Conservation (phyloP, 2,888 invertebrate genomes). For the Masnerella sp. region DNA sequence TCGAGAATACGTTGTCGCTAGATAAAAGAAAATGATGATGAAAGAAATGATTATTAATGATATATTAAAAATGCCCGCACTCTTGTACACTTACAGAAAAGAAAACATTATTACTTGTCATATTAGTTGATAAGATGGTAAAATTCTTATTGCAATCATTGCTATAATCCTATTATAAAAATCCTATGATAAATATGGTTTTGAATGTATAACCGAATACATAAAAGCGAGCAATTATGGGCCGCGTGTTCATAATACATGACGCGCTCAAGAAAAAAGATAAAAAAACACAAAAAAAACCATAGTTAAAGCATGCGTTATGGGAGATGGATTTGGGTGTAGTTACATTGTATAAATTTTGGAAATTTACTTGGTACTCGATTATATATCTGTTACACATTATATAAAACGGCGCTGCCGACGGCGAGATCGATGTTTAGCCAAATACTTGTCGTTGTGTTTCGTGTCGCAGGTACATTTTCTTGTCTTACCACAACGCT, state of each 20-base stretch:
- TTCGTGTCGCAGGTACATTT: not conserved
- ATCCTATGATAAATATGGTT: conserved; percentile 71
- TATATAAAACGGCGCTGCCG: conserved; percentile 29
- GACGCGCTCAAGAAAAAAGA: conserved; percentile 40
- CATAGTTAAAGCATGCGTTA: conserved; percentile 55
- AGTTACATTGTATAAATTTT: conserved; percentile 61
- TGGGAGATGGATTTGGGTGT: conserved; percentile 58
- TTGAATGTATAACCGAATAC: conserved; percentile 57
- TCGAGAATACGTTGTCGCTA: conserved; percentile 63
- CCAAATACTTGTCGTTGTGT: conserved; percentile 39
- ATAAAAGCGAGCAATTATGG: conserved; percentile 43
- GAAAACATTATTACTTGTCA: conserved; percentile 74
- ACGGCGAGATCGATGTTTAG: conserved; percentile 37
- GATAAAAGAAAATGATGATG: conserved; percentile 31
- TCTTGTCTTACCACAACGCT: not conserved
- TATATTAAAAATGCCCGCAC: conserved; percentile 61
- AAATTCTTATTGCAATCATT: conserved; percentile 75
- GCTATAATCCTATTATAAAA: conserved; percentile 74
- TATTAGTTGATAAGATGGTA: conserved; percentile 74
- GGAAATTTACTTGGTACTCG: conserved; percentile 57
- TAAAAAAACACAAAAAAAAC: conserved; percentile 38
- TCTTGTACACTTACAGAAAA: conserved; percentile 60
- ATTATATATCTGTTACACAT: conserved; percentile 56
- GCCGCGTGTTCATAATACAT: conserved; percentile 24
- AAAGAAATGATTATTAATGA: conserved; percentile 64